A percentile compares a stretch with the other conserved stretches of the same genome.
phyloP scores from a whole-genome alignment of 2,888 invertebrate genomes.

The Hofmannophila pseudospretella region DNA sequence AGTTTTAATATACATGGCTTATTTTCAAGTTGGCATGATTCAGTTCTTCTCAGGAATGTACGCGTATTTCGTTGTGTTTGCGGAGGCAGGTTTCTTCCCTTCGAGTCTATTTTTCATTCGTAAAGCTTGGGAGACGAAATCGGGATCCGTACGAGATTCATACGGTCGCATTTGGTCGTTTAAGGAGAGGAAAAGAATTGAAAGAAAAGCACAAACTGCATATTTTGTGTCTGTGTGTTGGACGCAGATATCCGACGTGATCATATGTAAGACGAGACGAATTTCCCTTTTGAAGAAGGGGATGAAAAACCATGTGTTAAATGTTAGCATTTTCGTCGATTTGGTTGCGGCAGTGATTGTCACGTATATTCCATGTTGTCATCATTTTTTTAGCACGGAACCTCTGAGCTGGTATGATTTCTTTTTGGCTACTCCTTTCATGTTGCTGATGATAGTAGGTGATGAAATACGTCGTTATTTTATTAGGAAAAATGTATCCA shows the following conservation, averaged over 20 bases:
- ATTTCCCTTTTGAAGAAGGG: slow-evolving; percentile 86
- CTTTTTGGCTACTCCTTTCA: slow-evolving; percentile 85
- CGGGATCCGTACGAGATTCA: slow-evolving; percentile 81
- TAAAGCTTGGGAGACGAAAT: slow-evolving; percentile 82
- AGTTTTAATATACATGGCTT: slow-evolving; percentile 86
- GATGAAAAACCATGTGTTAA: slow-evolving; percentile 83
- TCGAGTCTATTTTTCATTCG: slow-evolving; percentile 82
- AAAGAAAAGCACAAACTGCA: slow-evolving; percentile 86
- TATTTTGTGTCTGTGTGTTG: slow-evolving; percentile 88
- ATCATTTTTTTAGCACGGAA: slow-evolving; percentile 83
- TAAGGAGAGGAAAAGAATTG: slow-evolving; percentile 81
- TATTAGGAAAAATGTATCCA: slow-evolving; percentile 81
- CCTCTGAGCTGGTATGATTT: slow-evolving; percentile 83
- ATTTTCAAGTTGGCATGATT: slow-evolving; percentile 91
- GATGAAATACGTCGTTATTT: slow-evolving; percentile 86
- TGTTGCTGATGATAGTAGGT: slow-evolving; percentile 83
- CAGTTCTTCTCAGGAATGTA: slow-evolving; percentile 90
- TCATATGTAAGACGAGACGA: slow-evolving; percentile 87
- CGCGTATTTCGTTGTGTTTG: slow-evolving; percentile 87
- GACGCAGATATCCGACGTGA: slow-evolving; percentile 87
- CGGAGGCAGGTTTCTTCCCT: slow-evolving; percentile 87
- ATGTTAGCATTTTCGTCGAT: slow-evolving; percentile 79
- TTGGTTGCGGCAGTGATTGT: slow-evolving; percentile 81
- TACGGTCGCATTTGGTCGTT: slow-evolving; percentile 87
- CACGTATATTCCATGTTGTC: slow-evolving; percentile 83